Evolutionary conservation across 2,888 invertebrate species (phyloP).

Genomic region (Eupithecia insigniata): DNA sequence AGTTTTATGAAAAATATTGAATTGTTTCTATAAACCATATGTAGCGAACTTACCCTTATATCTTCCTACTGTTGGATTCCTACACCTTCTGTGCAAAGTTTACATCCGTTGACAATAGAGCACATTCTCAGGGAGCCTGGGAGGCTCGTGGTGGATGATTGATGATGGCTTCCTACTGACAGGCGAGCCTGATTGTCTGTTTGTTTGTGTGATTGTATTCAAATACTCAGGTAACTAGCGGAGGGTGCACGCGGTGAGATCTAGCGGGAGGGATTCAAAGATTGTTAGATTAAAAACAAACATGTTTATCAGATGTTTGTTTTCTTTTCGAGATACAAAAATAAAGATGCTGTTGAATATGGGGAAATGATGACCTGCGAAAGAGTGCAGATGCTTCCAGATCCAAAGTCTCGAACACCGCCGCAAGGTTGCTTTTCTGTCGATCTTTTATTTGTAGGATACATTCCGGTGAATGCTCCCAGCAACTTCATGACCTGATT

Average conservation of each 20-base stretch:
- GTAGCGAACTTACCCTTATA: too few relatives aligned
- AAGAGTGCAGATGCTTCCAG: too few relatives aligned
- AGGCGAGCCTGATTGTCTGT: constrained; percentile 64
- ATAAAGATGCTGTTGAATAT: too few relatives aligned
- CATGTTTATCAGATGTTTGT: too few relatives aligned
- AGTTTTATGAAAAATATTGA: neutral
- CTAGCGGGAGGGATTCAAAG: constrained; percentile 18
- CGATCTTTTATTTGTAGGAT: too few relatives aligned
- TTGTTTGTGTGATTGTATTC: constrained; percentile 62
- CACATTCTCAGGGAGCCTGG: constrained; percentile 14
- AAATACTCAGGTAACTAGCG: constrained; percentile 53
- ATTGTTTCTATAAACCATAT: too few relatives aligned
- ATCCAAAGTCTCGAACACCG: too few relatives aligned
- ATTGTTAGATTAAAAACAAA: neutral
- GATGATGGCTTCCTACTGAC: constrained; percentile 64
- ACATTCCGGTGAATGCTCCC: too few relatives aligned
- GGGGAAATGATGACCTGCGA: too few relatives aligned
- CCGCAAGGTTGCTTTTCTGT: too few relatives aligned
- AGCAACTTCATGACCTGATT: too few relatives aligned
- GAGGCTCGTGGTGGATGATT: constrained; percentile 65
- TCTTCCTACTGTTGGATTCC: constrained; percentile 6
- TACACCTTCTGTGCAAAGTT: constrained; percentile 9
- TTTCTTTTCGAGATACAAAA: too few relatives aligned
- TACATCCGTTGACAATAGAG: constrained; percentile 20
- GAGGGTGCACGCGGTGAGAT: constrained; percentile 25